phyloP scores from a whole-genome alignment of 2,113 vertebrate species.

The Dasyornis broadbenti region DNA sequence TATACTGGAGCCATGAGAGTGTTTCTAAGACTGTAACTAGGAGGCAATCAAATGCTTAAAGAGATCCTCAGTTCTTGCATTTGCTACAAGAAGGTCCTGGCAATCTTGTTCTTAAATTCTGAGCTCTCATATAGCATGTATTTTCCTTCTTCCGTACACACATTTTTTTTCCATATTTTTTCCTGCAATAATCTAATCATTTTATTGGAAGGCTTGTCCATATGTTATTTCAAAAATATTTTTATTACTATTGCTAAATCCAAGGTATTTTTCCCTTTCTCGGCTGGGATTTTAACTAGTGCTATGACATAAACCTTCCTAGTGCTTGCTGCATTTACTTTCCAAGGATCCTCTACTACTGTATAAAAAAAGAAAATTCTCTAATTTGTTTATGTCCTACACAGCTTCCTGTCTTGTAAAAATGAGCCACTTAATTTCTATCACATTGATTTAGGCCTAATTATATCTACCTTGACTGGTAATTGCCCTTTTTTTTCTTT shows the following conservation, averaged over 20 bases:
- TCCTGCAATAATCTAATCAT: background rate
- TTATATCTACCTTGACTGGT: constrained; percentile 19
- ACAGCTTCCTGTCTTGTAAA: constrained; percentile 21
- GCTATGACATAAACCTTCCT: background rate
- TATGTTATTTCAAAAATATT: constrained; percentile 34
- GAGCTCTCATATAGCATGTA: background rate
- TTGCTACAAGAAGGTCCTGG: background rate
- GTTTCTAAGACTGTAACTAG: background rate
- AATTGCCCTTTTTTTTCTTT: constrained; percentile 22
- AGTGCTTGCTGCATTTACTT: background rate
- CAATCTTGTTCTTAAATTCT: background rate
- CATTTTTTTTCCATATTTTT: background rate
- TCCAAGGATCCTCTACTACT: background rate
- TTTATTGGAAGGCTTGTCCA: background rate
- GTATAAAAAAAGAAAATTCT: background rate
- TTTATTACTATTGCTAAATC: constrained; percentile 27
- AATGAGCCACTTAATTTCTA: constrained; percentile 22
- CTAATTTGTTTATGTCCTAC: constrained; percentile 8
- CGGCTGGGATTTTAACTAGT: constrained; percentile 28
- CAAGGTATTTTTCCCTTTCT: constrained; percentile 4
- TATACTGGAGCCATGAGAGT: background rate
- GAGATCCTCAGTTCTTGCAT: background rate
- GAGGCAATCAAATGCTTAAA: background rate
- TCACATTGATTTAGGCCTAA: constrained; percentile 12
- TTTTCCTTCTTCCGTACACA: background rate